Base-by-base conservation (phyloP, 2,888 invertebrate genomes). In the Cryptops parisi region DNA sequence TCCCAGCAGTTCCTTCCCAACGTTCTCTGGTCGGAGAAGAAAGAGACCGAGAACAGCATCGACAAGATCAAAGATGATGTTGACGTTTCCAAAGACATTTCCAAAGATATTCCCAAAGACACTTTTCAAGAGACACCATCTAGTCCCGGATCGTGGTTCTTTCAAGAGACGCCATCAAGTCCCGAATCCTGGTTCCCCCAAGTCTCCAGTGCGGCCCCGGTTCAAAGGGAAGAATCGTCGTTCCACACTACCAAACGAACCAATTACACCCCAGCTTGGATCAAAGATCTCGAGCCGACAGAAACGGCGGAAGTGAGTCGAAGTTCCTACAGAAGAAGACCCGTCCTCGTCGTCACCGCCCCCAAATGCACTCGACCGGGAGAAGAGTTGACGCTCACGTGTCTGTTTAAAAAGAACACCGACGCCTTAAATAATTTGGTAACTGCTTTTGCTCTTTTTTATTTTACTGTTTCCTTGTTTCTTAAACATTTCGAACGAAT, bases 231-330 rank as follows among this genome's bases (percentile, higher is more conserved):
- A 33, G 15, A 15, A 33, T 6, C 6, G 15, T 9, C 33, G 33
- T 6, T 9, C 6, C 15, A 6, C 9, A 15, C 9, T 15, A 15
- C 9, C 33, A 33, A 15, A 33, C 9, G 9, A 9, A 33, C 33
- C 15, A 33, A 6, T 9, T 45, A 22, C 23, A 45, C 45, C n/a
- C 45, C 45, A 9, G 45, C 45, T 45, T 45, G 45, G 45, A 45
- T 45, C 23, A 19, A 45, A 4, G 45, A 45, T 22, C 23, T 45
- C n/a, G 23, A 22, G 22, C 17, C 45, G 3, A 45, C 45, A 1
- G 23, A 19, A 4, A 15, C 21, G 22, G 3, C 9, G n/a, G 45
- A 22, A 45, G 23, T 33, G 33, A 15, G 33, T 9, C 6, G 33
- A 33, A 33, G 33, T 15, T 33, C 33, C 15, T 6, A 17, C 23